phyloP scores from a whole-genome alignment of 2,113 vertebrate species.

The Cygnus atratus region DNA sequence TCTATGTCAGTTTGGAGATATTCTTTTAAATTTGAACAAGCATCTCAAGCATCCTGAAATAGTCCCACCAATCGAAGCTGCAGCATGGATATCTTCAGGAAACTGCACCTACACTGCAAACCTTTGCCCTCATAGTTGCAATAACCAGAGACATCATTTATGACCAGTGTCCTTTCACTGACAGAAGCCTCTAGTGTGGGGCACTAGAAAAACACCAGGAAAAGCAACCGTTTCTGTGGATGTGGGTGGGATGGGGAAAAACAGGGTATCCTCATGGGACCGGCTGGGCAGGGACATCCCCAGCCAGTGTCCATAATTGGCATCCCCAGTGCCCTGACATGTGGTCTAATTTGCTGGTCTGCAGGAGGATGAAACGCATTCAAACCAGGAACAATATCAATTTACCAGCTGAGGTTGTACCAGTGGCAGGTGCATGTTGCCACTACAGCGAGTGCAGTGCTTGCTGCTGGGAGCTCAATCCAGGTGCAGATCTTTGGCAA shows the following conservation, averaged over 20 bases:
- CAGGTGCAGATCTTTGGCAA: neutral
- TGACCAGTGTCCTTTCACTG: neutral
- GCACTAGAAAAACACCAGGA: neutral
- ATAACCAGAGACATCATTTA: neutral
- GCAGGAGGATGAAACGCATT: neutral
- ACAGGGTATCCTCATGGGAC: neutral
- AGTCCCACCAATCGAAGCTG: neutral
- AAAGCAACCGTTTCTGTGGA: neutral
- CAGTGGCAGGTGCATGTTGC: neutral
- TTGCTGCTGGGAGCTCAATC: neutral
- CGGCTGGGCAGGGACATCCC: neutral
- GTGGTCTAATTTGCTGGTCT: neutral
- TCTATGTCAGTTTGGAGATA: neutral
- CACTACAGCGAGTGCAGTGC: accelerated
- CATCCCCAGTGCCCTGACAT: neutral
- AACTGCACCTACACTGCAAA: neutral
- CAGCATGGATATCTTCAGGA: neutral
- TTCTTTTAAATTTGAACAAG: neutral
- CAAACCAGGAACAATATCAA: neutral
- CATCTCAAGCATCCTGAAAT: neutral
- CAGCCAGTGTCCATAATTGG: neutral
- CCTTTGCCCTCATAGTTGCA: neutral
- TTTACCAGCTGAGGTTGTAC: neutral
- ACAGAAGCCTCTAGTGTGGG: neutral
- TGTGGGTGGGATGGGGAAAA: accelerated